A percentile compares a stretch with the other conserved stretches of the same genome.
Conservation (phyloP, 2,797 vertebrate genomes). For the Hipposideros larvatus region DNA sequence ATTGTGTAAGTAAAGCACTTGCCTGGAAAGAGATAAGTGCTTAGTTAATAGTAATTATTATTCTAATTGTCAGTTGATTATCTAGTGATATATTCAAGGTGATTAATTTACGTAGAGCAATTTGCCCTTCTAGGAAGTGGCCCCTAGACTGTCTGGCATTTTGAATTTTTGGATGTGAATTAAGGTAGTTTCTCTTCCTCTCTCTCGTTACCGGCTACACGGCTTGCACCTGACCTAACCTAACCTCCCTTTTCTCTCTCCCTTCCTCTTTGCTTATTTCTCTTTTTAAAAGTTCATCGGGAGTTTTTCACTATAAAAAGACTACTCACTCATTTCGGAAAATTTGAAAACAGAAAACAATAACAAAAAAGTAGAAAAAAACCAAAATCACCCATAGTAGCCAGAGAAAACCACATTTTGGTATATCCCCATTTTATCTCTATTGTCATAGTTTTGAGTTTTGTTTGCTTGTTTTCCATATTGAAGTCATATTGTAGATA, state of each 20-base stretch:
- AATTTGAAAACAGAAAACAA: neutral
- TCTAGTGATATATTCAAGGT: neutral
- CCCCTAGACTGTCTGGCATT: neutral
- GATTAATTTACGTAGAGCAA: neutral
- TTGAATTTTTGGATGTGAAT: neutral
- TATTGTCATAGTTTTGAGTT: slow-evolving; percentile 19
- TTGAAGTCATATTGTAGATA: neutral
- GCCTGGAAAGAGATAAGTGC: neutral
- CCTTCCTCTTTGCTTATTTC: slow-evolving; percentile 63
- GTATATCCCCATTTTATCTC: neutral
- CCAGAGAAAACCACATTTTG: neutral
- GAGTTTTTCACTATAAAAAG: slow-evolving; percentile 23
- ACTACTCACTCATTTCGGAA: neutral
- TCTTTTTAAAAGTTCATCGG: slow-evolving; percentile 14
- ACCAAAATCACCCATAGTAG: neutral
- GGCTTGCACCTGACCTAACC: slow-evolving; percentile 20
- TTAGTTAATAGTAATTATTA: neutral
- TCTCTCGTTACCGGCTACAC: neutral
- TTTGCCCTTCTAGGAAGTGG: neutral
- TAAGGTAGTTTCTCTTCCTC: slow-evolving; percentile 65
- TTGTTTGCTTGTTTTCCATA: neutral
- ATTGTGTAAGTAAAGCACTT: neutral
- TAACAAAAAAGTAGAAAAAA: neutral
- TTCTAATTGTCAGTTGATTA: neutral
- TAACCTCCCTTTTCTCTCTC: neutral